Evolutionary conservation across 2,113 vertebrate species (phyloP).

Genomic region (Hemiprocne comata): DNA sequence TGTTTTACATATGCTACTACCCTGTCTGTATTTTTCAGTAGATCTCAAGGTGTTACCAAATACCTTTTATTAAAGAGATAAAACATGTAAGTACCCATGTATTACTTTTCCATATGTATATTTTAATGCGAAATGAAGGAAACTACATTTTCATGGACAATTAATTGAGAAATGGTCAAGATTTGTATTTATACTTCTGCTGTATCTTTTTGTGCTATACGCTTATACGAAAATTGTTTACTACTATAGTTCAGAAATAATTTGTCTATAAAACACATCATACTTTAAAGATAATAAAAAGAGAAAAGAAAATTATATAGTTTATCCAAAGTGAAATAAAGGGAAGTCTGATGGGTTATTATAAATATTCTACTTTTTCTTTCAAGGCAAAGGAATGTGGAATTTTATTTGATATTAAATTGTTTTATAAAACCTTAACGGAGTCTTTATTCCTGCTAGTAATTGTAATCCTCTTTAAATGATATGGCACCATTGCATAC

Average conservation of each 20-base stretch:
- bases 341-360: not conserved
- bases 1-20: not conserved
- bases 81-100: not conserved
- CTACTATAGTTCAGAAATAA: not conserved
- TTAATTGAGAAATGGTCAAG: not conserved
- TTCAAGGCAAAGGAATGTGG: not conserved
- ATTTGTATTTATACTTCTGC: not conserved
- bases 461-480: conserved; percentile 39
- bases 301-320: not conserved
- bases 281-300: not conserved
- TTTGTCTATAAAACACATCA: not conserved
- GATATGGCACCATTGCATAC: not conserved
- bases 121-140: not conserved
- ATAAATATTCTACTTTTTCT: not conserved
- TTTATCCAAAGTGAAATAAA: not conserved
- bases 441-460: not conserved
- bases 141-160: not conserved
- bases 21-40: not conserved
- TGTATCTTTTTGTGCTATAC: not conserved
- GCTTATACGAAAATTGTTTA: not conserved
- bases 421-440: conserved; percentile 13
- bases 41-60: not conserved
- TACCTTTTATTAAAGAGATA: not conserved
- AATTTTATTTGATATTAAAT: conserved; percentile 1
- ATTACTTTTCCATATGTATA: not conserved